Percentiles rank a stretch among this genome's conserved stretches.
phyloP scores from a whole-genome alignment of 2,888 invertebrate species.

The Tanypteryx hageni region DNA sequence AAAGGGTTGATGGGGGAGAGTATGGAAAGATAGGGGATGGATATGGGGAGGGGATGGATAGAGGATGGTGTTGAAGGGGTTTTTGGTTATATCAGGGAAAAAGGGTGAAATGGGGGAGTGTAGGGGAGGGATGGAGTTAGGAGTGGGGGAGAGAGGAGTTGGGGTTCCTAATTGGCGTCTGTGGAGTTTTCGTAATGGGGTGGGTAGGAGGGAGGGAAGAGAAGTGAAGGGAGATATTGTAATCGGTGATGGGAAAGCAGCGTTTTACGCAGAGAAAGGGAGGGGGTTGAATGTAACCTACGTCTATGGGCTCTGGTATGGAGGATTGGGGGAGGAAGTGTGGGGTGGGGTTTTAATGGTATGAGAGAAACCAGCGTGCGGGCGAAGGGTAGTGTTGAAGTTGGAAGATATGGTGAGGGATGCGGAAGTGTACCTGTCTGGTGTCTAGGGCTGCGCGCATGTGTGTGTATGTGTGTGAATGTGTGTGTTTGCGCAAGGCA shows the following conservation, averaged over 20 bases:
- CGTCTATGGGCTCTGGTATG: too few relatives aligned
- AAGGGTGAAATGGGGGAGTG: background rate
- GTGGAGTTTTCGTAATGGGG: constrained; percentile 10
- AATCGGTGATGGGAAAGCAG: background rate
- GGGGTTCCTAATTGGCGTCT: background rate
- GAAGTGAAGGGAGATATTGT: background rate
- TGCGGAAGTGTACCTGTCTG: too few relatives aligned
- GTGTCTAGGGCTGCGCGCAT: too few relatives aligned
- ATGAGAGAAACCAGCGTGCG: too few relatives aligned
- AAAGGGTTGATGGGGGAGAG: background rate
- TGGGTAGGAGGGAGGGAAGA: background rate
- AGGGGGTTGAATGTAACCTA: too few relatives aligned
- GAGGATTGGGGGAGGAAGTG: too few relatives aligned
- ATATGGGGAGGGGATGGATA: background rate
- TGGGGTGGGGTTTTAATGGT: too few relatives aligned
- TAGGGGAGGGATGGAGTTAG: background rate
- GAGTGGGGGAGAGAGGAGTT: too few relatives aligned
- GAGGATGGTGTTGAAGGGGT: background rate
- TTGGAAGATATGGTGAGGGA: too few relatives aligned
- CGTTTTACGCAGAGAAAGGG: too few relatives aligned
- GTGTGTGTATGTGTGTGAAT: too few relatives aligned
- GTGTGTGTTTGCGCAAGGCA: background rate
- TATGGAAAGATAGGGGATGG: background rate
- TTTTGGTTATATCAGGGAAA: background rate
- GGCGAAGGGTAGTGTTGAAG: too few relatives aligned